phyloP scores from a whole-genome alignment of 2,113 vertebrate species.

The Bubo bubo region DNA sequence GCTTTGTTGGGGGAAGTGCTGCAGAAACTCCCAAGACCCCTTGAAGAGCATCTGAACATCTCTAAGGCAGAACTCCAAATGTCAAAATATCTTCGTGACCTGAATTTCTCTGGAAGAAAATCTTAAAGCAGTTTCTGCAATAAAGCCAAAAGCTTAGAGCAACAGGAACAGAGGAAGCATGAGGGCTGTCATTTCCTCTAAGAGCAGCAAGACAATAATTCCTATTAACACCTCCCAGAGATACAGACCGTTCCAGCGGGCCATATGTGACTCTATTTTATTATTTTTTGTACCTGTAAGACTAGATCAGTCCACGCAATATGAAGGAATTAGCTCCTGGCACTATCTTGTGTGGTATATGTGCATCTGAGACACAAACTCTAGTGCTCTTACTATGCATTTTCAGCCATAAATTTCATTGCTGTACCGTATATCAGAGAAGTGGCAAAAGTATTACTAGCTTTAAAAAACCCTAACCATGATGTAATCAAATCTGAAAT shows the following conservation, averaged over 20 bases:
- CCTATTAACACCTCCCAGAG: slow-evolving; percentile 9
- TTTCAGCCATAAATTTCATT: not conserved
- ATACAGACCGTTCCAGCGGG: not conserved
- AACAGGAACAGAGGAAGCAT: not conserved
- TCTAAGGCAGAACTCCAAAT: not conserved
- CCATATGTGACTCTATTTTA: not conserved
- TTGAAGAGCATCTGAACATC: not conserved
- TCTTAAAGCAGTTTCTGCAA: slow-evolving; percentile 4
- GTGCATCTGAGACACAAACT: not conserved
- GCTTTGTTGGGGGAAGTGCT: not conserved
- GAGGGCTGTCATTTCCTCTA: slow-evolving; percentile 4
- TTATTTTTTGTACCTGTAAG: not conserved
- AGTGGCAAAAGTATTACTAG: not conserved
- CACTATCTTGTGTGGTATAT: not conserved
- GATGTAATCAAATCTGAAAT: not conserved
- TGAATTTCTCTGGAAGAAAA: not conserved
- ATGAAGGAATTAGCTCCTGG: not conserved
- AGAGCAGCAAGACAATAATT: not conserved
- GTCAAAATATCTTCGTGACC: not conserved
- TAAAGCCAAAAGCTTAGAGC: not conserved
- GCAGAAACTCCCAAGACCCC: not conserved
- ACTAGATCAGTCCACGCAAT: not conserved
- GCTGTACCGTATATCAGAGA: not conserved
- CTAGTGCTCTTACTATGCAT: not conserved
- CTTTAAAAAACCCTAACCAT: not conserved